phyloP scores from a whole-genome alignment of 2,113 vertebrate genomes.

The Corythaixoides concolor region DNA sequence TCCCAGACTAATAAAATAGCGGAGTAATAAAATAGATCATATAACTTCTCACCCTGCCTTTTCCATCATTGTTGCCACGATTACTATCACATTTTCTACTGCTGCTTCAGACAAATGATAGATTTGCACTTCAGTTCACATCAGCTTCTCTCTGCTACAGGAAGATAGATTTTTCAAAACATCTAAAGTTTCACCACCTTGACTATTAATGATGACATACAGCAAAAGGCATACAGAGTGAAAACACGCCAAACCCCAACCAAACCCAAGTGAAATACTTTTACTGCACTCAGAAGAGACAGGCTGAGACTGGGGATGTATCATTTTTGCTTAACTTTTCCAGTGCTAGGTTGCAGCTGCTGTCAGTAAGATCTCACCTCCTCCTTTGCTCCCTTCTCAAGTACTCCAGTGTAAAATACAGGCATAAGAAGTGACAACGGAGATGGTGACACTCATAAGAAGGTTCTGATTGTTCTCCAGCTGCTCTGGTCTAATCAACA shows the following conservation, averaged over 20 bases:
- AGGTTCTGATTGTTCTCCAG: not conserved
- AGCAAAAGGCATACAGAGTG: not conserved
- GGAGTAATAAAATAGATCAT: not conserved
- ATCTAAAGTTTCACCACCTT: not conserved
- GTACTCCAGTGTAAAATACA: not conserved
- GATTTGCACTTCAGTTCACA: not conserved
- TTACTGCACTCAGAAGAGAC: not conserved
- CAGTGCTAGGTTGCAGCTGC: not conserved
- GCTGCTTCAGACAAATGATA: not conserved
- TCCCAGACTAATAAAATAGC: not conserved
- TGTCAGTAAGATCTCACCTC: not conserved
- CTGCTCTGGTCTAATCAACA: not conserved
- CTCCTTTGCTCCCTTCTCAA: not conserved
- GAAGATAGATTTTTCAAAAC: not conserved
- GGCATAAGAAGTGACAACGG: not conserved
- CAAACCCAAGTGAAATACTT: not conserved
- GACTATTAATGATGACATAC: not conserved
- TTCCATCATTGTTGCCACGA: not conserved
- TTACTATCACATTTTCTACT: not conserved
- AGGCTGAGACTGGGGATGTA: not conserved
- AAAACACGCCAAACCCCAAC: not conserved
- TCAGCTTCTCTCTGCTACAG: not conserved
- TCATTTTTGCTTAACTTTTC: not conserved
- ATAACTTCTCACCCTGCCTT: not conserved
- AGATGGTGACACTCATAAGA: fast-evolving